phyloP scores from a whole-genome alignment of 2,888 invertebrate species.

The Peribatodes rhomboidaria region DNA sequence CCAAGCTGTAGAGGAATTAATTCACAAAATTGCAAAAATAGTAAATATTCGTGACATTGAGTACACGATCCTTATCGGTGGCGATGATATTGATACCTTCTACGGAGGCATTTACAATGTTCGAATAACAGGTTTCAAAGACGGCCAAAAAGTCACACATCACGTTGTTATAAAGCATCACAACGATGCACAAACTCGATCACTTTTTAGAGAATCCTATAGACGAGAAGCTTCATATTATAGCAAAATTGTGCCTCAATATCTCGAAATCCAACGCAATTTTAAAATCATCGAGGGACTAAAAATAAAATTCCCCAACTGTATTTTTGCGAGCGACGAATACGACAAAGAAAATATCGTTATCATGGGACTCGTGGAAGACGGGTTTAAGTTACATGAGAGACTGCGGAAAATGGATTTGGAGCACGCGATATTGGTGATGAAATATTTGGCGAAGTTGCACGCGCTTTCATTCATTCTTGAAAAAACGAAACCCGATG shows the following conservation, averaged over 20 bases:
- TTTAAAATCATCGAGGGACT: slow-evolving; percentile 69
- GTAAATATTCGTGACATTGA: slow-evolving; percentile 57
- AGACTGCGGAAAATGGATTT: slow-evolving; percentile 63
- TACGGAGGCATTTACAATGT: slow-evolving; percentile 62
- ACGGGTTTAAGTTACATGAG: slow-evolving; percentile 55
- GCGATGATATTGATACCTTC: slow-evolving; percentile 67
- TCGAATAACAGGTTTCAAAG: slow-evolving; percentile 58
- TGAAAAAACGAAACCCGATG: slow-evolving; percentile 56
- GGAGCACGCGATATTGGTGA: slow-evolving; percentile 60
- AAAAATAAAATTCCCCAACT: slow-evolving; percentile 71
- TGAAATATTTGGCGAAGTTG: slow-evolving; percentile 72
- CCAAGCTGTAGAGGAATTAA: slow-evolving; percentile 63
- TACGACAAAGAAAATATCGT: slow-evolving; percentile 65
- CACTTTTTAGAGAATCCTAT: slow-evolving; percentile 63
- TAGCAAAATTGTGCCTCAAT: slow-evolving; percentile 57
- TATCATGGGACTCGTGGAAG: slow-evolving; percentile 45
- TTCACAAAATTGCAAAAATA: slow-evolving; percentile 62
- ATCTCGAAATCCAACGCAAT: slow-evolving; percentile 63
- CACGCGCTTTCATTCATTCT: slow-evolving; percentile 70
- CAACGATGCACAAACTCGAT: slow-evolving; percentile 58
- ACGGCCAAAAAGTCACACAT: slow-evolving; percentile 63
- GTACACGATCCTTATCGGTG: slow-evolving; percentile 58
- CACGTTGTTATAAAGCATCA: slow-evolving; percentile 67
- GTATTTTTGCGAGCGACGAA: slow-evolving; percentile 61
- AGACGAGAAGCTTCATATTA: slow-evolving; percentile 65